Conservation (phyloP, 2,888 invertebrate genomes). For the Seira ritae region DNA sequence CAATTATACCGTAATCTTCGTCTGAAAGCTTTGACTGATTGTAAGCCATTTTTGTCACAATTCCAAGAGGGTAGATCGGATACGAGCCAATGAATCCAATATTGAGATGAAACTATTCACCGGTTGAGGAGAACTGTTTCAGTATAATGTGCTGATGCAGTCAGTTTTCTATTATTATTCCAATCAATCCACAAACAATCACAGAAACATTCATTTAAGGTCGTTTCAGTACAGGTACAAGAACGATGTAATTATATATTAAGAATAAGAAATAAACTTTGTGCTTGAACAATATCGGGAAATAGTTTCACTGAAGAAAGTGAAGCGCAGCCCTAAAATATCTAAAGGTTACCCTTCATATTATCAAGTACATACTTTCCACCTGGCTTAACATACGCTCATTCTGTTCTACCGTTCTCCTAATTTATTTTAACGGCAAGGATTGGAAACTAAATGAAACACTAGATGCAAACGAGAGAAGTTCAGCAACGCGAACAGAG, state of each 20-base stretch:
- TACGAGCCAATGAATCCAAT: too few relatives aligned
- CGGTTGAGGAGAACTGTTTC: neutral
- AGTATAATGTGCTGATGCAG: neutral
- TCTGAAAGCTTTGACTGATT: neutral
- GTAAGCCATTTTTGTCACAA: neutral
- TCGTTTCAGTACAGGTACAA: too few relatives aligned
- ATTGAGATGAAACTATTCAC: neutral
- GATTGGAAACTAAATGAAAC: too few relatives aligned
- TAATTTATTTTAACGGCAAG: neutral
- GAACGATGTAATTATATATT: too few relatives aligned
- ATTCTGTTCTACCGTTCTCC: neutral
- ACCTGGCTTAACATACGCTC: neutral
- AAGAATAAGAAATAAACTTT: too few relatives aligned
- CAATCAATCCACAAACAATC: too few relatives aligned
- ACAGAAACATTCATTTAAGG: too few relatives aligned
- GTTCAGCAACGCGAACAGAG: too few relatives aligned
- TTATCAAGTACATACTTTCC: neutral
- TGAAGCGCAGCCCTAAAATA: neutral
- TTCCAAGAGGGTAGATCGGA: neutral
- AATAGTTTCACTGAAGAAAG: too few relatives aligned
- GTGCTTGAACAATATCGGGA: too few relatives aligned
- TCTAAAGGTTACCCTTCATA: neutral
- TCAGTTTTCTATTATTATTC: neutral
- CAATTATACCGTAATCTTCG: neutral
- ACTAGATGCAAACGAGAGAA: too few relatives aligned